A percentile compares a stretch with the other conserved stretches of the same genome.
Evolutionary conservation across 2,113 vertebrate species (phyloP).

Genomic region (Lagopus muta): DNA sequence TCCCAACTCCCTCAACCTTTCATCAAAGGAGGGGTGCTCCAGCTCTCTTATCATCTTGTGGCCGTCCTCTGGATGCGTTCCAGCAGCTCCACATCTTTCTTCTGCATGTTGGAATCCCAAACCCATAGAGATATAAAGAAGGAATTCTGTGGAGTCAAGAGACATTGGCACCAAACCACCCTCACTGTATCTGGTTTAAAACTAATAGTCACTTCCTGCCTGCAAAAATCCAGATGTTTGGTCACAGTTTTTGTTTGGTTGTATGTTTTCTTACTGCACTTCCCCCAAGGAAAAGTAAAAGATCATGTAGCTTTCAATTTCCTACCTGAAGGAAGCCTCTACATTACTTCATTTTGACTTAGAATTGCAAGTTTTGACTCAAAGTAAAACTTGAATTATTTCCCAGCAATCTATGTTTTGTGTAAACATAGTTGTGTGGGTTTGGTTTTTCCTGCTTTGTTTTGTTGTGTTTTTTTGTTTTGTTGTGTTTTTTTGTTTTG

Average conservation of each 20-base stretch:
- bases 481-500: not conserved
- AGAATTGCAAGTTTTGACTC: not conserved
- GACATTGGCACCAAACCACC: not conserved
- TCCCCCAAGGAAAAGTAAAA: not conserved
- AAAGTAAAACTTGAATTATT: not conserved
- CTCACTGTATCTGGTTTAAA: not conserved
- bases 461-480: not conserved
- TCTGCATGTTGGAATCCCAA: not conserved
- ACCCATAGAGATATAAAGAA: not conserved
- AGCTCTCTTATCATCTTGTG: too few relatives aligned
- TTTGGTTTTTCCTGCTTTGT: too few relatives aligned
- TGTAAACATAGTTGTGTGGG: not conserved
- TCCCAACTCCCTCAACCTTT: too few relatives aligned
- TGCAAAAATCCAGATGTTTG: not conserved
- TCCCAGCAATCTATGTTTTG: not conserved
- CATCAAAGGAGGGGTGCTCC: too few relatives aligned
- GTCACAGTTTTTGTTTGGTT: not conserved
- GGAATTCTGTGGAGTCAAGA: not conserved
- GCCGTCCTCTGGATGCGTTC: too few relatives aligned
- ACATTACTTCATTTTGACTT: not conserved
- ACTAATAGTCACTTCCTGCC: not conserved
- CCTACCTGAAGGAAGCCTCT: not conserved
- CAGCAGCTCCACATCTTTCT: too few relatives aligned
- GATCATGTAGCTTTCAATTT: not conserved
- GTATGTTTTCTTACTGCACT: not conserved